These are phyloP conservation scores for Helleia helle DNA, from an alignment of 2,888 invertebrate genomes.

Conservation along the genomic window DNA sequence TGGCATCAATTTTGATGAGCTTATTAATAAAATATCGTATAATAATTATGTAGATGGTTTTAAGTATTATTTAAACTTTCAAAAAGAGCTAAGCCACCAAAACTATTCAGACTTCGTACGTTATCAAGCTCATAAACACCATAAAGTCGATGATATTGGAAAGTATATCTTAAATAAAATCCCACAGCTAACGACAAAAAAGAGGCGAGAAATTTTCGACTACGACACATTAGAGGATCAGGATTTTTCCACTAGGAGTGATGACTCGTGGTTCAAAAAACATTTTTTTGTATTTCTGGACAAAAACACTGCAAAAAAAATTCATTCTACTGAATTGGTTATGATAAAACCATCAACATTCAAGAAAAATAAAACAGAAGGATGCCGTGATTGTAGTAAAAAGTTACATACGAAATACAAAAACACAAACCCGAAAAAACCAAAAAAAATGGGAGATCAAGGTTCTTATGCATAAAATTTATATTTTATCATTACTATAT, in stretches of 20 bases:
- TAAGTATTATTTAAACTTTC: slow-evolving; percentile 51
- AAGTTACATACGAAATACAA: background rate
- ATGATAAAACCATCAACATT: slow-evolving; percentile 32
- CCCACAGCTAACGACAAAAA: slow-evolving; percentile 32
- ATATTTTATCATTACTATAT: too few species aligned
- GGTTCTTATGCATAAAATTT: too few species aligned
- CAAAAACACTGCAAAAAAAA: slow-evolving; percentile 40
- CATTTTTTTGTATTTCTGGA: slow-evolving; percentile 50
- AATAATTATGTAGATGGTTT: slow-evolving; percentile 54
- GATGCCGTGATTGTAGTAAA: background rate
- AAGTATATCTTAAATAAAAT: slow-evolving; percentile 52
- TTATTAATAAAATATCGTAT: slow-evolving; percentile 44
- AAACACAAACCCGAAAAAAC: background rate
- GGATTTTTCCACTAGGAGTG: slow-evolving; percentile 47
- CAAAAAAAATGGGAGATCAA: background rate
- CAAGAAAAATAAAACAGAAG: slow-evolving; percentile 9
- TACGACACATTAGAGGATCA: slow-evolving; percentile 39
- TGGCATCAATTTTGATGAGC: slow-evolving; percentile 31
- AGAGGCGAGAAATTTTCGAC: slow-evolving; percentile 35
- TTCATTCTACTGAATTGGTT: slow-evolving; percentile 41
- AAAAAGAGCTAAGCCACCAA: slow-evolving; percentile 36
- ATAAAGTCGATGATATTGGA: slow-evolving; percentile 58
- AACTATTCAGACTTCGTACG: slow-evolving; percentile 48
- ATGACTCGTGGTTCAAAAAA: slow-evolving; percentile 54
- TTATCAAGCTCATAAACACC: slow-evolving; percentile 58